A percentile compares a stretch with the other conserved stretches of the same genome.
phyloP scores from a whole-genome alignment of 2,888 invertebrate species.

The Trissoscelio sp. region DNA sequence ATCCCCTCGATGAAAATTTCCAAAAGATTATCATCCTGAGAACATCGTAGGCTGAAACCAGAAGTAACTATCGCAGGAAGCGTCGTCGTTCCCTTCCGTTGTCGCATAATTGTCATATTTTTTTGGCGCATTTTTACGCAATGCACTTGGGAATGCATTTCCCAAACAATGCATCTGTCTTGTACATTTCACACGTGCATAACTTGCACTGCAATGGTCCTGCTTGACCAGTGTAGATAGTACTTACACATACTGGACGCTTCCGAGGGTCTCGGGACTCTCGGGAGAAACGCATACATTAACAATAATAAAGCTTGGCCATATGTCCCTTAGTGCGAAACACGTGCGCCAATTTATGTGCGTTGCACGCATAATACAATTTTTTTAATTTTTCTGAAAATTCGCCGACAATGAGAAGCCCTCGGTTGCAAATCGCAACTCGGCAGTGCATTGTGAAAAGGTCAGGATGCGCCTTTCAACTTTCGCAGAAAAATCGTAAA shows the following conservation, averaged over 20 bases:
- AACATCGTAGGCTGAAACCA: slow-evolving; percentile 24
- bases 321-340: slow-evolving; percentile 69
- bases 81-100: slow-evolving; percentile 24
- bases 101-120: slow-evolving; percentile 36
- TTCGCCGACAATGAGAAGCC: slow-evolving; percentile 64
- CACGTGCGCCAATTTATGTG: slow-evolving; percentile 57
- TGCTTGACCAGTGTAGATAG: slow-evolving; percentile 74
- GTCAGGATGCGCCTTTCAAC: background rate
- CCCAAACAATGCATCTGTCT: slow-evolving; percentile 64
- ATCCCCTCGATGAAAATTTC: too few relatives aligned
- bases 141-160: slow-evolving; percentile 59
- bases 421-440: slow-evolving; percentile 32
- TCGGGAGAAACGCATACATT: slow-evolving; percentile 72
- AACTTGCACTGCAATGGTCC: slow-evolving; percentile 60
- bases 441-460: slow-evolving; percentile 26
- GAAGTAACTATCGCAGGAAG: slow-evolving; percentile 40
- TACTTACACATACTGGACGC: slow-evolving; percentile 35
- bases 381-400: slow-evolving; percentile 73
- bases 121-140: slow-evolving; percentile 39
- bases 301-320: slow-evolving; percentile 71
- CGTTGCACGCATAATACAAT: slow-evolving; percentile 68
- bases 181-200: slow-evolving; percentile 68
- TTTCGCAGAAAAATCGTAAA: slow-evolving; percentile 47
- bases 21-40: slow-evolving; percentile 37
- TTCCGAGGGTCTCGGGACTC: slow-evolving; percentile 69